Conservation (phyloP, 2,888 invertebrate genomes). For the Ochropleura plecta region DNA sequence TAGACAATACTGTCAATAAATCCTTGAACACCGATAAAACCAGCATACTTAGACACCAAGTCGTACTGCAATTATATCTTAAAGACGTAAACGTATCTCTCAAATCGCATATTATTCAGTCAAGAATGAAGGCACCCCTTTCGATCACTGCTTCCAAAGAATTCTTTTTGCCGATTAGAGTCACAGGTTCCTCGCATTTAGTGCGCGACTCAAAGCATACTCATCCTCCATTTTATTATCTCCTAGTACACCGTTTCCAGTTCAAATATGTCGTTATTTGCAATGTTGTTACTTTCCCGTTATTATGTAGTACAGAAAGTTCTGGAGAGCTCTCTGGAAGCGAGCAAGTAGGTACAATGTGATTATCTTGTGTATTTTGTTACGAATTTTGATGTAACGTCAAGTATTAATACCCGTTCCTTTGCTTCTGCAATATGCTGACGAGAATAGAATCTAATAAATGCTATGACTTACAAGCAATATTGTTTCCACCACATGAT, state of each 20-base stretch:
- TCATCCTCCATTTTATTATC: slow-evolving; percentile 54
- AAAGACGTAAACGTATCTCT: slow-evolving; percentile 21
- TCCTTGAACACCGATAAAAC: too few relatives aligned
- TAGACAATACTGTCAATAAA: background rate
- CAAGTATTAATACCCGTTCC: slow-evolving; percentile 35
- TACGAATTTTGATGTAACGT: slow-evolving; percentile 33
- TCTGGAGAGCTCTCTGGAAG: slow-evolving; percentile 43
- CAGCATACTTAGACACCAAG: background rate
- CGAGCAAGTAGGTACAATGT: slow-evolving; percentile 48
- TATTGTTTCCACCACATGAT: too few relatives aligned
- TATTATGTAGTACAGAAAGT: slow-evolving; percentile 52
- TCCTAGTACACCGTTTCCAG: slow-evolving; percentile 57
- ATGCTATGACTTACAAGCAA: background rate
- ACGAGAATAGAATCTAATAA: slow-evolving; percentile 14
- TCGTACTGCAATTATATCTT: slow-evolving; percentile 24
- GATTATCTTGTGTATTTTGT: slow-evolving; percentile 44
- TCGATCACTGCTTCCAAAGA: slow-evolving; percentile 47
- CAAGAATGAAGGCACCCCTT: slow-evolving; percentile 32
- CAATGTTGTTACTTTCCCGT: slow-evolving; percentile 55
- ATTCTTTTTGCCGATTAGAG: slow-evolving; percentile 56
- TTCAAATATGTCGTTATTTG: slow-evolving; percentile 62
- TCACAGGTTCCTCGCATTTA: slow-evolving; percentile 51
- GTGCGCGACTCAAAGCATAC: slow-evolving; percentile 59
- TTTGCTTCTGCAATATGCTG: slow-evolving; percentile 22
- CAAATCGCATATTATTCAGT: slow-evolving; percentile 14